Conservation (phyloP, 2,888 invertebrate species). For the Malthinus seriepunctatus region DNA sequence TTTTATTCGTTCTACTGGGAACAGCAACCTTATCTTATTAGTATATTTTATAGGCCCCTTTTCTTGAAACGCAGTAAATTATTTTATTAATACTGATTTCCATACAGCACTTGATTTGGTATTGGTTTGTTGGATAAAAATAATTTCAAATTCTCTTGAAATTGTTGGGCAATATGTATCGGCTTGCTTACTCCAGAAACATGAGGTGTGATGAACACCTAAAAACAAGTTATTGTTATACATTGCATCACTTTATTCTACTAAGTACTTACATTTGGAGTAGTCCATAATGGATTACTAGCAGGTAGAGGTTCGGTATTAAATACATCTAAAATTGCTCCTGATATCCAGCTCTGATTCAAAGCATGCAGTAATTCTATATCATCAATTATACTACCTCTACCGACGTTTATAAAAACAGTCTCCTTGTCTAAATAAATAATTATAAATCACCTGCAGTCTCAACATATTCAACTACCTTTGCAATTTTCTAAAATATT, state of each 20-base stretch:
- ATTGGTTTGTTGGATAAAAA: conserved; percentile 50
- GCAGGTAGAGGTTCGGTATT: conserved; percentile 58
- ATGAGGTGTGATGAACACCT: conserved; percentile 57
- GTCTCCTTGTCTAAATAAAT: conserved; percentile 44
- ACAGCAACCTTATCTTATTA: too few relatives aligned
- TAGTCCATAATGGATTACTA: conserved; percentile 57
- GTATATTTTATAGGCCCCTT: too few relatives aligned
- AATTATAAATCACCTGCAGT: background rate
- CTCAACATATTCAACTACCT: conserved; percentile 33
- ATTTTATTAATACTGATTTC: conserved; percentile 53
- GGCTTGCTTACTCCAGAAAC: conserved; percentile 51
- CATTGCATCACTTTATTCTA: too few relatives aligned
- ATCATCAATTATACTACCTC: conserved; percentile 61
- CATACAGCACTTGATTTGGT: conserved; percentile 49
- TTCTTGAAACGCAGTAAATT: too few relatives aligned
- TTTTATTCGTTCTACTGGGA: too few relatives aligned
- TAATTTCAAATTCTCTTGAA: conserved; percentile 53
- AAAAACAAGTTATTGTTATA: conserved; percentile 14
- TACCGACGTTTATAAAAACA: conserved; percentile 63
- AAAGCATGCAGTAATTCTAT: conserved; percentile 57
- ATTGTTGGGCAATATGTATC: conserved; percentile 54
- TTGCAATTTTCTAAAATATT: conserved; percentile 55
- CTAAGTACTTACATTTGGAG: conserved; percentile 52
- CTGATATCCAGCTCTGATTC: conserved; percentile 58
- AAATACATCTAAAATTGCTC: conserved; percentile 62